Conservation (phyloP, 37 sponge, comb jelly and placozoan genomes). For the Aphrocallistes beatrix region DNA sequence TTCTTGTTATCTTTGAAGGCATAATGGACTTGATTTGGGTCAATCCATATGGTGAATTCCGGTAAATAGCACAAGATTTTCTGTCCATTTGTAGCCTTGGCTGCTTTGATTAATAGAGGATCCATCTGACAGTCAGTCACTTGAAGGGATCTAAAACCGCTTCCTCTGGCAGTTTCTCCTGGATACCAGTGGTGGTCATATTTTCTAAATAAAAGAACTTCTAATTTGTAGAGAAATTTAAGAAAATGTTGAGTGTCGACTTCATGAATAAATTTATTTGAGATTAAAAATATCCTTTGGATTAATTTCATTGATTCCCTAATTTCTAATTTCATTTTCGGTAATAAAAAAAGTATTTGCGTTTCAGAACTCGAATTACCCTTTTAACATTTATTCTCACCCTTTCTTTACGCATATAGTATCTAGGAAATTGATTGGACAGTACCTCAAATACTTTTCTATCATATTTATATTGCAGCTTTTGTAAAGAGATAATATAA, state of each 20-base stretch:
- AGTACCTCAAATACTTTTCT: too few relatives aligned
- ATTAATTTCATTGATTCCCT: background rate
- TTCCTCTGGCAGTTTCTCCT: background rate
- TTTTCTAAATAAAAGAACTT: background rate
- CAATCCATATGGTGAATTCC: slow-evolving; percentile 5
- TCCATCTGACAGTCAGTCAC: background rate
- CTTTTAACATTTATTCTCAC: too few relatives aligned
- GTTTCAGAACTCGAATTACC: too few relatives aligned
- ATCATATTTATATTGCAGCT: too few relatives aligned
- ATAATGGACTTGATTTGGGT: background rate
- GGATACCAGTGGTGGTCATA: background rate
- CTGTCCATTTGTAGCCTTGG: background rate
- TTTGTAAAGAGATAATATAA: too few relatives aligned
- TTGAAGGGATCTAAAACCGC: background rate
- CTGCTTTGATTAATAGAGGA: background rate
- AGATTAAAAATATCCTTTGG: slow-evolving; percentile 12
- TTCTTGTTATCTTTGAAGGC: background rate
- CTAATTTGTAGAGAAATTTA: background rate
- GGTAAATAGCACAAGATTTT: background rate
- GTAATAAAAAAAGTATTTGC: too few relatives aligned
- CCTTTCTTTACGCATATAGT: too few relatives aligned
- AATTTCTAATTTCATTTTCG: background rate
- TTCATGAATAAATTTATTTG: background rate
- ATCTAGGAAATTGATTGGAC: too few relatives aligned
- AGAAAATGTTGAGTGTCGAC: background rate